Evolutionary conservation across 2,888 invertebrate species (phyloP), one percentile per base, ranked within the genome.

Genomic region (Drosophila infuscata): DNA sequence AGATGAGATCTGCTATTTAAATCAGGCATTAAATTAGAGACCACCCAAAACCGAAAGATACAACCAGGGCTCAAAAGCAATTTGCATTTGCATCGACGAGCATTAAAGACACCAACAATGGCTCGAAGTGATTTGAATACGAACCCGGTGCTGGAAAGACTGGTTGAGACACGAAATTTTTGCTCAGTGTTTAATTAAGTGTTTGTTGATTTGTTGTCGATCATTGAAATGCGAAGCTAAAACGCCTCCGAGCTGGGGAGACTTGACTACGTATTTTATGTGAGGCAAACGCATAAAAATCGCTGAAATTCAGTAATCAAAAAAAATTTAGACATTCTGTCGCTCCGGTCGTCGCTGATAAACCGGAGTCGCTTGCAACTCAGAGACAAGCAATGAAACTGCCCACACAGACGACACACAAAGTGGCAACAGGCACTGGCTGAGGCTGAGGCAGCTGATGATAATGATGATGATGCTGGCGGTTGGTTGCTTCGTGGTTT

Each of bases 271-370:
- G 81, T 75, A 68, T 82, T 87, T 79, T 70, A 81, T 75, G 84
- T 62, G 73, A 53, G 72, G 67, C 76, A 68, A 81, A 66, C 75
- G 82, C 82, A 89, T 85, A 89, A 90, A 83, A 86, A 86, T 75
- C 86, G 90, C 83, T 88, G 85, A 88, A 90, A 87, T 90, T 89
- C 88, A 82, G 84, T 87, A 90, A 87, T 87, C 87, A 89, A 87
- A 84, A 83, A 88, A 84, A 87, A 89, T 89, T 80, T 87, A 87
- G 87, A 87, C 87, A 90, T 87, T 90, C 87, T 81, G 79, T 79
- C 66, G 59, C 68, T 68, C 29, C 49, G 41, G 25, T 43, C 54
- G 63, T 68, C 53, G 77, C 77, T 82, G 87, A 90, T 89, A 90
- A 90, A 90, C 80, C 79, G 79, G 74, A 90, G 79, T 71, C 80